Base-by-base conservation (phyloP, 1,140 invertebrate genomes). In the Marisa cornuarietis region DNA sequence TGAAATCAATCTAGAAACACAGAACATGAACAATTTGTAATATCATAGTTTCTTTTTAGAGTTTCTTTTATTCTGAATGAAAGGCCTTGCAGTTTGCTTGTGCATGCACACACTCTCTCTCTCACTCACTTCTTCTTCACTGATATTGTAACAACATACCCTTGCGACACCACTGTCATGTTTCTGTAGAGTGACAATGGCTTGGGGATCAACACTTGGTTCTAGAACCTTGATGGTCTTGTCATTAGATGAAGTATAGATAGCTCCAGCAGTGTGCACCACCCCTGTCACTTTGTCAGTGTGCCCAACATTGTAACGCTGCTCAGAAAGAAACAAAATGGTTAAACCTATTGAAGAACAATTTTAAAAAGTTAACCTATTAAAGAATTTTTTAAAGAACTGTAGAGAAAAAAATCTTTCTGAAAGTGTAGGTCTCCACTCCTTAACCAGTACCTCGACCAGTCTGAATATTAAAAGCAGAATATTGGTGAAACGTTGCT, bases 261-360 rank as follows among this genome's bases (percentile, higher is more conserved):
- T 74, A 4, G 87, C 84, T 31, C 88, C 88, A 24, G 68, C 76
- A 31, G 84, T 85, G 78, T 83, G 81, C 9, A 82, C 58, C 18
- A 89, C 79, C 0, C 85, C 85, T 11, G 87, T 87, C 65, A 87
- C 72, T 82, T 86, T 89, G 7, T 85, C 83, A 11, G 31, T 82
- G 66, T 89, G 88, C 18, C 85, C 85, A 42, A 86, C 83, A 76
- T 88, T 83, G 81, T 85, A 88, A 31, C 81, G 84, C 88, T 89
- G 80, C 13, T 26, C 31, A 72, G 20, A 42, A 13, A 18, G 54
- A 58, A 58, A 42, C 6, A 42, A 42, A 42, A 42, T 4, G 31
- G 31, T 42, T 42, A 42, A 42, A 6, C 31, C 31, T 42, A 42
- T 42, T 42, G 6, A 42, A 42, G 31, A 42, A 42, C 31, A 4